Evolutionary conservation across 2,113 vertebrate genomes (phyloP).

Genomic region (Daphoenositta chrysoptera): DNA sequence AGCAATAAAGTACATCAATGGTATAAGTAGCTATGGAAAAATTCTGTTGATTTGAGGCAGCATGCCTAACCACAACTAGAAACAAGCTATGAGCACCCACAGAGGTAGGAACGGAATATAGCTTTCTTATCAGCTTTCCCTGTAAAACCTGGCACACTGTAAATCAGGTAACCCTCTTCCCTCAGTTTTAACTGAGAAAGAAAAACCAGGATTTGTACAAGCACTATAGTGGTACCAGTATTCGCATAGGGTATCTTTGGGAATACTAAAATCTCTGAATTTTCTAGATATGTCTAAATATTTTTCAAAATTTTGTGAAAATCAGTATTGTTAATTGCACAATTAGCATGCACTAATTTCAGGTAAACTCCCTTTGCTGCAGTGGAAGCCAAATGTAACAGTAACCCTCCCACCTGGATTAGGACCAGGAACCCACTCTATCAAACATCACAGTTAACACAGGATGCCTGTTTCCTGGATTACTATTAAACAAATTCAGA

Average conservation of each 20-base stretch:
- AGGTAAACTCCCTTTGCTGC: neutral
- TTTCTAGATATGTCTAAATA: neutral
- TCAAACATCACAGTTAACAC: neutral
- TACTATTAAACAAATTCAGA: neutral
- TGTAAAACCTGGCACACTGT: neutral
- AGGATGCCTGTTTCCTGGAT: neutral
- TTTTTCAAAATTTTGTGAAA: neutral
- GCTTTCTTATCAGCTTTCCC: neutral
- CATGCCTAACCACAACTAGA: neutral
- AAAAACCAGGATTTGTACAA: neutral
- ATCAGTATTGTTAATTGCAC: neutral
- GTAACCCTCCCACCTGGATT: neutral
- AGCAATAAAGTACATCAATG: neutral
- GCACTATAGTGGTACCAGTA: neutral
- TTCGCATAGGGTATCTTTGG: rapidly evolving
- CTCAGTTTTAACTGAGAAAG: neutral
- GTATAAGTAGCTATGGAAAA: neutral
- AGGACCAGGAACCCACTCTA: neutral
- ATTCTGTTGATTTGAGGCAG: neutral
- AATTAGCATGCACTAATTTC: neutral
- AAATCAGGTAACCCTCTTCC: neutral
- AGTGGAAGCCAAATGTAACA: neutral
- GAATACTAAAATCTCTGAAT: neutral
- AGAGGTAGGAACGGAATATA: neutral
- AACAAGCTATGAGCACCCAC: neutral